These are phyloP conservation scores for Notechis scutatus DNA, from an alignment of 2,113 vertebrate genomes.

Conservation along the genomic window DNA sequence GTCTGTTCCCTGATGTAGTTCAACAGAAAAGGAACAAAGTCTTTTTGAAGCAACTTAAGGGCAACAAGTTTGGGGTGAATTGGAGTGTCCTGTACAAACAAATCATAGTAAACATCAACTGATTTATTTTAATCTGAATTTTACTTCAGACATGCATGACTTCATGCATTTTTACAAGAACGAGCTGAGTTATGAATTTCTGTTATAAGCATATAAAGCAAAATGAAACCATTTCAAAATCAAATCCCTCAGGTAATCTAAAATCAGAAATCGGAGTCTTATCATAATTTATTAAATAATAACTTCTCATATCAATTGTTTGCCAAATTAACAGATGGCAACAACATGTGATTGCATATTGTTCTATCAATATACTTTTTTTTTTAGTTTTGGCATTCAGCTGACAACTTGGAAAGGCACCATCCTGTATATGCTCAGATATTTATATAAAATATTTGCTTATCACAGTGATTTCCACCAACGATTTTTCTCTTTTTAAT, in stretches of 20 bases:
- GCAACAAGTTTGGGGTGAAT: constrained; percentile 56
- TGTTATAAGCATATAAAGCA: not conserved
- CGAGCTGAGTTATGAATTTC: not conserved
- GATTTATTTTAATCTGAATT: not conserved
- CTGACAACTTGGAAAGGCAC: not conserved
- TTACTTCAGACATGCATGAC: not conserved
- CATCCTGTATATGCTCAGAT: not conserved
- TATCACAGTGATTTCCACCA: not conserved
- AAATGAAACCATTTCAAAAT: not conserved
- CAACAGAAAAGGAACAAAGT: constrained; percentile 91
- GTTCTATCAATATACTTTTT: not conserved
- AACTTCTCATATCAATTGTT: not conserved
- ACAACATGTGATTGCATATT: not conserved
- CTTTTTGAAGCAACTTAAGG: constrained; percentile 76
- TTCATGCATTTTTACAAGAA: not conserved
- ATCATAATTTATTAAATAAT: not conserved
- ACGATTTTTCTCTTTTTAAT: not conserved
- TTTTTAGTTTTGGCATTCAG: not conserved
- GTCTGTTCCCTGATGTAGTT: constrained; percentile 95
- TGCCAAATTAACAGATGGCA: not conserved
- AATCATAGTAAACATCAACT: not conserved
- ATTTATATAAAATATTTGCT: not conserved
- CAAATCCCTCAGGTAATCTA: not conserved
- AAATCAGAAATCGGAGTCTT: not conserved
- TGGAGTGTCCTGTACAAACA: constrained; percentile 63